Evolutionary conservation across 2,797 vertebrate species (phyloP).

Genomic region (Sylvia borin): DNA sequence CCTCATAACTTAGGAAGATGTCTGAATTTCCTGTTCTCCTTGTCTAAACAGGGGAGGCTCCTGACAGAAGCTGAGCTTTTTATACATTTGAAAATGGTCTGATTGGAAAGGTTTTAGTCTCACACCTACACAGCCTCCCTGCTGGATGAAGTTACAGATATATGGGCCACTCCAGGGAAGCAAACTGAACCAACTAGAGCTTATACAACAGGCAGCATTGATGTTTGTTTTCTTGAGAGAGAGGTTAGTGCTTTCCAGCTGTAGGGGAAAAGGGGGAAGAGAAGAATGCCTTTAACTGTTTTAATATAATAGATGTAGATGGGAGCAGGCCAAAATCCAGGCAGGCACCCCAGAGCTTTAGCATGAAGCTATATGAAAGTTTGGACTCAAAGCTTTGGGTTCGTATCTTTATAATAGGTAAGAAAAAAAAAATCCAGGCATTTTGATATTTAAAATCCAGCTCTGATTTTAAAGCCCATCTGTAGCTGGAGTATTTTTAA

Average conservation of each 20-base stretch:
- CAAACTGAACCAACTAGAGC: background rate
- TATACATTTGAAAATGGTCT: background rate
- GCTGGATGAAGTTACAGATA: background rate
- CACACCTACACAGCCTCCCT: background rate
- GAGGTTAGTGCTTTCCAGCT: slow-evolving; percentile 1
- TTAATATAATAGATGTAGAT: background rate
- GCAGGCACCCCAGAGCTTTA: background rate
- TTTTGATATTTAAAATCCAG: background rate
- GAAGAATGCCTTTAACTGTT: slow-evolving; percentile 9
- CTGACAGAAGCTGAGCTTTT: background rate
- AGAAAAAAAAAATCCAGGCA: background rate
- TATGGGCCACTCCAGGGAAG: background rate
- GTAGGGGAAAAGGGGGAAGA: background rate
- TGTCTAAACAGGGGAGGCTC: background rate
- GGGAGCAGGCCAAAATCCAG: background rate
- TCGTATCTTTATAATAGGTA: background rate
- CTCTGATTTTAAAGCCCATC: background rate
- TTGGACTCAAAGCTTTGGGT: background rate
- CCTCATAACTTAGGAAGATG: background rate
- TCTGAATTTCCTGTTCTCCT: background rate
- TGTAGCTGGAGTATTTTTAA: background rate
- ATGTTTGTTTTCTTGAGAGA: background rate
- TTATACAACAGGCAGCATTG: slow-evolving; percentile 4
- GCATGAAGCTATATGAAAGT: background rate
- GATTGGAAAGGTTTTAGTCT: background rate